phyloP scores from a whole-genome alignment of 1,140 invertebrate genomes.

The Dreissena rostriformis region DNA sequence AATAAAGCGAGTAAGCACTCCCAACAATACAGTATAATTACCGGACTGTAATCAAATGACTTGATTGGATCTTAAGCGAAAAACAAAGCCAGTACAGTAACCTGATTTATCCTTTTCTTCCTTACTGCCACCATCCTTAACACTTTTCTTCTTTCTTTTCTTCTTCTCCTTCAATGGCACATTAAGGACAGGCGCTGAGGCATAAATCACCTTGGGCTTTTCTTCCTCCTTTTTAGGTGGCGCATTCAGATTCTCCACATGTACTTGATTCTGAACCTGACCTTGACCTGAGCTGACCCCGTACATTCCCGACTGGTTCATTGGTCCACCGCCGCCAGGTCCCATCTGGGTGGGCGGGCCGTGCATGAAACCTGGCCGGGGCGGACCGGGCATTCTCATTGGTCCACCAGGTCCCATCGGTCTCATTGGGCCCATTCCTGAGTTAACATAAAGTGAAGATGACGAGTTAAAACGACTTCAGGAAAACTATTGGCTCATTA shows the following conservation, averaged over 20 bases:
- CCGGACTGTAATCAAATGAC: too few relatives aligned
- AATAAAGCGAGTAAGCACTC: too few relatives aligned
- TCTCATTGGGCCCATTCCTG: neutral
- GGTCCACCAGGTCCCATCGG: slow-evolving; percentile 9
- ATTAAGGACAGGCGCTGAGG: slow-evolving; percentile 71
- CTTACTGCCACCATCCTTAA: slow-evolving; percentile 14
- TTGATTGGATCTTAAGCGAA: too few relatives aligned
- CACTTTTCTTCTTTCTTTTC: slow-evolving; percentile 74
- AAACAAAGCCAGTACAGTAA: too few relatives aligned
- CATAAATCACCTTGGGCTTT: slow-evolving; percentile 77
- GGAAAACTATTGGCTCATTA: too few relatives aligned
- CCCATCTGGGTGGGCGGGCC: slow-evolving; percentile 37
- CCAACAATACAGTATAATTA: too few relatives aligned
- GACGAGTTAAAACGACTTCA: too few relatives aligned
- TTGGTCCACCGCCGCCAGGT: slow-evolving; percentile 31
- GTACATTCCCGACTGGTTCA: slow-evolving; percentile 21
- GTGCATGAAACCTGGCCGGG: slow-evolving; percentile 37
- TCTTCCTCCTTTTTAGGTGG: slow-evolving; percentile 51
- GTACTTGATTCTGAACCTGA: slow-evolving; percentile 8
- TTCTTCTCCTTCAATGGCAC: slow-evolving; percentile 60
- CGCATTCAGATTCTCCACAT: neutral
- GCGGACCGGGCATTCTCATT: slow-evolving; percentile 29
- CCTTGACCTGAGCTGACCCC: slow-evolving; percentile 39
- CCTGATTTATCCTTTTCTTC: slow-evolving; percentile 36
- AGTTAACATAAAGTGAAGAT: too few relatives aligned